Evolutionary conservation across 1,140 invertebrate species (phyloP), one percentile per base, ranked within the genome.

Genomic region (Halesus radiatus): DNA sequence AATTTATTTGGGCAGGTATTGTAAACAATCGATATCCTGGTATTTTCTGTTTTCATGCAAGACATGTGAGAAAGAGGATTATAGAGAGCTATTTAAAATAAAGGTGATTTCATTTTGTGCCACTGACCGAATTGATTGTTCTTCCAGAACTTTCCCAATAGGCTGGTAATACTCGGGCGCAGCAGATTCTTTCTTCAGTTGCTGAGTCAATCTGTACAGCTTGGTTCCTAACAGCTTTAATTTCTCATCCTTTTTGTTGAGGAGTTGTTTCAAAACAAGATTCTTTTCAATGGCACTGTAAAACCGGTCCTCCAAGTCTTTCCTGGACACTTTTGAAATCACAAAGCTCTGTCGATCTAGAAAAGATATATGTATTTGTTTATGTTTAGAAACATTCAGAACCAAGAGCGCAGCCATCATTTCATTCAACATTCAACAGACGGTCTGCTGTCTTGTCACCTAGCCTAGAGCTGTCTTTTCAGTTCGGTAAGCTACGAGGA

Each of bases 251-350:
- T 73, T 50, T 16, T 15, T 29, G 50, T 79, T 79, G 1, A 73
- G 37, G 22, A 23, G 68, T 26, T 18, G 72, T 62, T 79, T 73
- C n/a, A 79, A 52, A 37, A 56, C 5, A 18, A 73, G 20, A 50
- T 79, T 79, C 18, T 79, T 79, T 23, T 79, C 78, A 73, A 26
- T 13, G 7, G 53, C 23, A 3, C 15, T 79, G 22, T 52, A 79
- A 73, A 73, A 73, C 8, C 45, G 26, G 60, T 79, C 78, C 26
- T 79, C 78, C 16, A 79, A 60, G 7, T 79, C 78, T 73, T 79
- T 62, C 23, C 78, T 72, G 52, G n/a, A 23, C 16, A 79, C 22
- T 29, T 79, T 79, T 3, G 78, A 79, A n/a, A 62, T 58, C 0
- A 79, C 56, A 79, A 29, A 64, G 54, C 23, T 52, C 53, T 79